Base-by-base conservation (phyloP, 1,140 invertebrate species). In the Saccostrea cuccullata region DNA sequence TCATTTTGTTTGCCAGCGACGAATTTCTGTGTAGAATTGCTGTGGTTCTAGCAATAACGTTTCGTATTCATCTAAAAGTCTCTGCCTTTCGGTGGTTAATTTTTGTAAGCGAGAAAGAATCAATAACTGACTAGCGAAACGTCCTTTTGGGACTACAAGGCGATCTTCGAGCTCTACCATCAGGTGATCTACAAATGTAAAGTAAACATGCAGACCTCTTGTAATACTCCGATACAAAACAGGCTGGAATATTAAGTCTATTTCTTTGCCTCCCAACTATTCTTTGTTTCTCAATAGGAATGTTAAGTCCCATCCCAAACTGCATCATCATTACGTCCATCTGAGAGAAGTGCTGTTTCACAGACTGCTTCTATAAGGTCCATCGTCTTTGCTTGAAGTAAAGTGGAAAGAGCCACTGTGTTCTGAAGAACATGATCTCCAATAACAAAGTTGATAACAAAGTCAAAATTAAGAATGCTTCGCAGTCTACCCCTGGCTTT, bases 321-420 rank as follows among this genome's bases (percentile, higher is more conserved):
- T 12, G 30, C 30, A 23, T 47, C 36, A 85, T 86, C 60, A 87
- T 73, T 84, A 6, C 88, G 82, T 77, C 60, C 40, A 55, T 36
- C 17, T 23, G 82, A 13, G 20, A 89, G n/a, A 30, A 55, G 17
- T 15, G 82, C 67, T 47, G 89, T 83, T 67, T 89, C 89, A 58
- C 55, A 26, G n/a, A 86, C 83, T 60, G 89, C 86, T 40, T 87
- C 84, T 47, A 87, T 2, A n/a, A 87, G 67, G 56, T 90, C 56
- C 58, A 84, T 82, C 20, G 40, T 82, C 23, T 11, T 26, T 17
- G 83, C 58, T 55, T 87, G 86, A 47, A 89, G 70, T 13, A 86
- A 58, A 36, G 60, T 82, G 23, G 89, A 85, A 13, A 90, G 55
- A 23, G n/a, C 9, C 23, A 89, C 85, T 26, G 60, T 82, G 30